Percentiles rank a stretch among this genome's conserved stretches.
Conservation (phyloP, 2,888 invertebrate species). For the Panzeria rudis region DNA sequence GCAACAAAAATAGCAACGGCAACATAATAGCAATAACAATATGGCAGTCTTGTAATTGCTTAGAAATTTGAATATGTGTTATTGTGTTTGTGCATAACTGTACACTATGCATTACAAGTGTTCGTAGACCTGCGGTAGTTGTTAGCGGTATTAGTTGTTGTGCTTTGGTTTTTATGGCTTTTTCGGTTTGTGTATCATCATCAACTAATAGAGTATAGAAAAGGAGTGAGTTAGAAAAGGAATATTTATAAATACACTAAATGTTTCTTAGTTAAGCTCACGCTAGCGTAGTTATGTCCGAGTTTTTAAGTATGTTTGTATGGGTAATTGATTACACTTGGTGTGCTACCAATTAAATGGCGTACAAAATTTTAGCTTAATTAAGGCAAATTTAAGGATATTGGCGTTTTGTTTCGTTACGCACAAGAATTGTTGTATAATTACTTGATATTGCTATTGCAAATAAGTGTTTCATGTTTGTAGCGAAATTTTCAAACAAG, state of each 20-base stretch:
- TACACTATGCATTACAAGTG: slow-evolving; percentile 20
- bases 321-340: slow-evolving; percentile 66
- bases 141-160: slow-evolving; percentile 64
- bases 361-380: slow-evolving; percentile 79
- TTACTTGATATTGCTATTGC: slow-evolving; percentile 13
- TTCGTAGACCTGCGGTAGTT: slow-evolving; percentile 42
- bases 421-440: slow-evolving; percentile 8
- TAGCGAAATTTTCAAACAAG: not conserved
- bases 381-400: slow-evolving; percentile 81
- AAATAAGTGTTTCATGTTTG: not conserved
- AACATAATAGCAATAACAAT: slow-evolving; percentile 38
- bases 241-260: not conserved
- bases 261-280: not conserved
- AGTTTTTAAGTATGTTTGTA: not conserved
- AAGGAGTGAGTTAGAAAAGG: not conserved
- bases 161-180: slow-evolving; percentile 68
- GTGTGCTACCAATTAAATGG: slow-evolving; percentile 77
- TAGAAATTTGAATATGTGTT: not conserved
- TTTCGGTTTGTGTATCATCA: slow-evolving; percentile 56
- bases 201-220: not conserved
- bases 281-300: not conserved
- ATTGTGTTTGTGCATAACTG: slow-evolving; percentile 1
- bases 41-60: slow-evolving; percentile 32
- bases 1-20: slow-evolving; percentile 16
- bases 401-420: slow-evolving; percentile 75